Conservation (phyloP, 1,140 invertebrate species). For the Tetramorium simillimum region DNA sequence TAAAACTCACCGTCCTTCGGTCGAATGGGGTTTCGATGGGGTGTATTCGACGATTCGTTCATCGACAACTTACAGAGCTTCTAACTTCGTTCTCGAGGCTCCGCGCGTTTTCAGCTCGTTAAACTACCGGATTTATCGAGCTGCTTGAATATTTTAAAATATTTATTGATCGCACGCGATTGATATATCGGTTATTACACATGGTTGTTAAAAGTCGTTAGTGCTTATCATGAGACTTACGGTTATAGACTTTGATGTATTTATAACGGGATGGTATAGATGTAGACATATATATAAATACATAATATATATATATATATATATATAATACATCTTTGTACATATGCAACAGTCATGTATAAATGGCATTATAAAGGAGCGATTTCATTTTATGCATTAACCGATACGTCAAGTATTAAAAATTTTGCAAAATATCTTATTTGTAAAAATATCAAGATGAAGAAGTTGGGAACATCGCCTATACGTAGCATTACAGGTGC, state of each 20-base stretch:
- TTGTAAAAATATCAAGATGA: neutral
- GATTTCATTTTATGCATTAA: neutral
- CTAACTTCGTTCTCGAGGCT: slow-evolving; percentile 69
- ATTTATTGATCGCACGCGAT: neutral
- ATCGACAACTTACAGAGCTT: slow-evolving; percentile 69
- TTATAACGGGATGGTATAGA: neutral
- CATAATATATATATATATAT: neutral
- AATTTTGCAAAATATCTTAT: neutral
- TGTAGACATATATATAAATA: neutral
- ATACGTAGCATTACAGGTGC: neutral
- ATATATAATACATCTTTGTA: neutral
- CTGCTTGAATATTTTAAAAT: slow-evolving; percentile 66
- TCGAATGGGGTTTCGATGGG: slow-evolving; percentile 74
- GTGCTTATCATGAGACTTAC: neutral
- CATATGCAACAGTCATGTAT: neutral
- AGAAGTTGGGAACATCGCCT: neutral
- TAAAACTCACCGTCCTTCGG: slow-evolving; percentile 74
- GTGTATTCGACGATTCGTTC: slow-evolving; percentile 74
- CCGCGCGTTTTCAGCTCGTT: slow-evolving; percentile 67
- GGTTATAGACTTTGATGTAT: neutral
- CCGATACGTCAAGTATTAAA: slow-evolving; percentile 6
- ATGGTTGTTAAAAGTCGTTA: neutral
- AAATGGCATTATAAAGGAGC: neutral
- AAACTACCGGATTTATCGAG: slow-evolving; percentile 70
- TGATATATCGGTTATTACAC: slow-evolving; percentile 18